Evolutionary conservation across 2,888 invertebrate genomes (phyloP), one percentile per base, ranked within the genome.

Genomic region (Hyposoter dolosus): DNA sequence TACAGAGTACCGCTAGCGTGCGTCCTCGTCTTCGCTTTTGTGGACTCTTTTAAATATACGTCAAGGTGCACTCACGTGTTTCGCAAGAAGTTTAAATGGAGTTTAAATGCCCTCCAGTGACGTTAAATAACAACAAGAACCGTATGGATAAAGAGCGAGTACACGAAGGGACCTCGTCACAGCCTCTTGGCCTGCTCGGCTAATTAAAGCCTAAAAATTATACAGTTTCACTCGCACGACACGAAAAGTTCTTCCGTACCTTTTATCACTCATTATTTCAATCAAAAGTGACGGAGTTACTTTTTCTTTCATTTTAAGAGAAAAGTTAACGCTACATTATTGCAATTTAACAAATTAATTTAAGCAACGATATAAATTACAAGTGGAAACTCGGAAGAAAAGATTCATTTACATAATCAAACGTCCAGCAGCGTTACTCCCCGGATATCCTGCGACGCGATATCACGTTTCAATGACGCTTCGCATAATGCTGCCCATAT

Each of bases 371-470:
- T 56, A 60, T 68, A 60, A 68, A 74, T 68, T 56, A 45, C 47
- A 23, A 74, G n/a, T 17, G 66, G 50, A 50, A 45, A 45, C 28
- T 28, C 40, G 9, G 45, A 12, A 12, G 65, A 78, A 74, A 17
- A n/a, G 15, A 12, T 72, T 40, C 65, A 40, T 72, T 66, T 81
- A 72, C 45, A 28, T 84, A 76, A 84, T 65, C 40, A 66, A 84
- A 60, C 40, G 82, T 47, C 60, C 68, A 69, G 68, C 35, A 35
- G 35, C 28, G 28, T 77, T 78, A 68, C 28, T 60, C 65, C 19
- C 77, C 81, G 77, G 84, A 84, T 81, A 84, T 84, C 76, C 82
- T 82, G 56, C 60, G 45, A 15, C 47, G 56, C 35, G 35, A 60
- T 82, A 77, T 68, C 45, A 35, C 47, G n/a, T 35, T 63, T 47